Evolutionary conservation across 2,888 invertebrate genomes (phyloP), one percentile per base, ranked within the genome.

Genomic region (Melinopterus prodromus): DNA sequence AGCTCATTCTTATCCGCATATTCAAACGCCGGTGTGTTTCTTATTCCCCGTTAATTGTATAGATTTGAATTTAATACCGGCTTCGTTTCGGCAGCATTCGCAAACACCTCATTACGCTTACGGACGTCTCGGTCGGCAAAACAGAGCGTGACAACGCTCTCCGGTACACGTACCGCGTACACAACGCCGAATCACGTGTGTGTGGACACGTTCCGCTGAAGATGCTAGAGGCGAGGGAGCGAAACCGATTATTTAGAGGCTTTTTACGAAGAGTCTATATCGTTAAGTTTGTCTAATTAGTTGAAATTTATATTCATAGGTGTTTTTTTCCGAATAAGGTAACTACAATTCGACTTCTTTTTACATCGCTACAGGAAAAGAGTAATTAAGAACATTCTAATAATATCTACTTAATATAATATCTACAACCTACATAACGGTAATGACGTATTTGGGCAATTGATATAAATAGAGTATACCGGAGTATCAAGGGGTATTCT

Each of bases 61-160:
- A 53, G 53, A 53, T 53, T 53, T 53, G 2, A 53, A 53, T 53
- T 53, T 53, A 53, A 53, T 53, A 12, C 53, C 9, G 53, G 7
- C 7, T 7, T 9, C 53, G 53, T 53, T 53, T 53, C 7, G 12
- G 53, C 7, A 4, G 9, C 9, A 53, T 9, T 53, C 12, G 53
- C 53, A 12, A 53, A 53, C 53, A 53, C 53, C 53, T 53, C 12
- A 53, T 53, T 53, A 53, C 9, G 53, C 53, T 12, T 7, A 53
- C 53, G 53, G 26, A 26, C 26, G 53, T 53, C 53, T 12, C 1
- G 53, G 53, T 12, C 53, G 53, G 71, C 35, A 71, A 71, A 26
- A 26, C 16, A 71, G 71, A 71, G 71, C 71, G 71, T 71, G 71
- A 71, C 16, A 16, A 15, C 16, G n/a, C 12, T n/a, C 16, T n/a